Evolutionary conservation across 1,140 invertebrate genomes (phyloP), one percentile per base, ranked within the genome.

Genomic region (Phocides pigmalion): DNA sequence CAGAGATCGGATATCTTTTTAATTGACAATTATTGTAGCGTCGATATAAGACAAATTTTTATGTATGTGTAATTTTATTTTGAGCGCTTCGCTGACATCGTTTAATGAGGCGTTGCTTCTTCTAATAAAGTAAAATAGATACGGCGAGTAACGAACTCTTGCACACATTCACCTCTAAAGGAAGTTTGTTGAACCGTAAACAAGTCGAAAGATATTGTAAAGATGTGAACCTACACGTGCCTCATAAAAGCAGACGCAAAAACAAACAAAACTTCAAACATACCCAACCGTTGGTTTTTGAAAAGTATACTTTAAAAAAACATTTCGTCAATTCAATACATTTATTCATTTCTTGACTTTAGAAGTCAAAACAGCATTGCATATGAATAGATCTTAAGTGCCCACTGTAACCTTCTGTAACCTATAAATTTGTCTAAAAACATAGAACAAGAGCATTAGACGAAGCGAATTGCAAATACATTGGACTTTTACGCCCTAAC

Each of bases 131-230:
- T 14, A 65, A 68, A 71, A 71, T 62, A 61, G 66, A 70, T 62
- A 67, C 68, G 28, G 50, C 50, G 62, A 67, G 59, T 65, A 69
- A 66, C 53, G 58, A 61, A 61, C 44, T 61, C 32, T 49, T 20
- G 22, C 32, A 62, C 54, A 68, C 70, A 74, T 62, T 28, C 41
- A 70, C 63, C 67, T 74, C 70, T 64, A n/a, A 61, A 70, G 65
- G 65, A 76, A 75, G 83, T 84, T 74, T 85, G 68, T 88, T 89
- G 84, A 87, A 88, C 81, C 70, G 70, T 82, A 85, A 83, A 89
- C 82, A 82, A 46, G 74, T 72, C 84, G 85, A 89, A 87, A 85
- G 87, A 20, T 56, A n/a, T 42, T 56, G 32, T 35, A 35, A 35
- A 35, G 32, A 28, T 49, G 22, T 22, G 14, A 20, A 47, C 19